A percentile compares a stretch with the other conserved stretches of the same genome.
phyloP scores from a whole-genome alignment of 2,113 vertebrate species.

The Tupaia tana region DNA sequence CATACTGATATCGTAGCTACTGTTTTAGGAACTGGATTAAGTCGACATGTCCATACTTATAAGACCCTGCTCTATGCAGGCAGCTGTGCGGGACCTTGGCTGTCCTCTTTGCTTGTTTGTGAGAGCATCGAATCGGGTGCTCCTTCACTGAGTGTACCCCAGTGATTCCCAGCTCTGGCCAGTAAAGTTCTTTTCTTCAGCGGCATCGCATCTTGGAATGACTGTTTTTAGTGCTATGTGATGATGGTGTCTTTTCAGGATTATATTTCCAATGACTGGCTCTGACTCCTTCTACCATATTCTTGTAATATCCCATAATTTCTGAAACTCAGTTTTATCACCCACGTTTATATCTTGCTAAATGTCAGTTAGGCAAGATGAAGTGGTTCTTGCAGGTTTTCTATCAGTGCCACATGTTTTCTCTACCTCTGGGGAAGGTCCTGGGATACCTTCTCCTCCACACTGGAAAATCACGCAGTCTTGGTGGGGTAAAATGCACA shows the following conservation, averaged over 20 bases:
- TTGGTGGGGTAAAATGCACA: background rate
- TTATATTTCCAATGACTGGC: background rate
- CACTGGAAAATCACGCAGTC: background rate
- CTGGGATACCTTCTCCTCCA: background rate
- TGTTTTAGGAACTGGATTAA: background rate
- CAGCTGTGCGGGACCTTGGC: background rate
- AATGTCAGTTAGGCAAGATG: background rate
- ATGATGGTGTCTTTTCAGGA: background rate
- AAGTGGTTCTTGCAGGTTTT: background rate
- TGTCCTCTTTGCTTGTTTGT: background rate
- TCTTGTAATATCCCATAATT: background rate
- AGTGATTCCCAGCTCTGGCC: background rate
- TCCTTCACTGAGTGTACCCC: background rate
- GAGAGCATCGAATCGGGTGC: background rate
- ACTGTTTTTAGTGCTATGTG: background rate
- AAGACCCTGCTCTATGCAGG: background rate
- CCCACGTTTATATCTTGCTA: background rate
- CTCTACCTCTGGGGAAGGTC: background rate
- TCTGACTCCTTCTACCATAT: background rate
- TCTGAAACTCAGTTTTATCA: constrained; percentile 13
- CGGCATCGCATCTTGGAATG: background rate
- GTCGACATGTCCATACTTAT: background rate
- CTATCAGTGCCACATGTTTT: background rate
- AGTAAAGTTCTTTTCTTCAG: background rate
- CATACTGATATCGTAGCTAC: background rate